Evolutionary conservation across 1,140 invertebrate genomes (phyloP), one percentile per base, ranked within the genome.

Genomic region (Apis mellifera): DNA sequence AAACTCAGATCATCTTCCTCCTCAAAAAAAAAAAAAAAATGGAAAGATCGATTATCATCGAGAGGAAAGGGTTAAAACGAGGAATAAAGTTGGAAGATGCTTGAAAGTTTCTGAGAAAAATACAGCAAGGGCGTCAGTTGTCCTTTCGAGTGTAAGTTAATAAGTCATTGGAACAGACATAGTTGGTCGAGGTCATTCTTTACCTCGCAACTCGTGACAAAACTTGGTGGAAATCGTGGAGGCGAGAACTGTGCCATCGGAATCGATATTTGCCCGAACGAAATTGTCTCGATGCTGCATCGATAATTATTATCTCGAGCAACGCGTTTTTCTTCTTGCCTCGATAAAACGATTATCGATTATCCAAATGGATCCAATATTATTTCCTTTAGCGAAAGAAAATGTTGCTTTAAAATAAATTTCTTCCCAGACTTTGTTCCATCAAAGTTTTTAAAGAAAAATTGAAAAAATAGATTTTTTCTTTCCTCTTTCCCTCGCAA

Each of bases 161-260:
- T 90, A 89, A 90, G 85, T 90, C 85, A 78, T 69, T 80, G 54
- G 70, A 60, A 69, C 66, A 73, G 84, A 82, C 81, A 3, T 32
- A 32, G 85, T 85, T 85, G 75, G 55, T 50, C 65, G 19, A 52
- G 59, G 48, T 55, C 69, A 21, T 80, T 80, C 69, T 80, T 72
- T 19, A 60, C 48, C 32, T 7, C 32, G 32, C 23, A 72, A 62
- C 55, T 79, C 55, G 12, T 65, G 50, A 71, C 72, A 48, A 69
- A 26, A 59, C 5, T 42, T 42, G 12, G n/a, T 72, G 60, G 74
- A 71, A n/a, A 62, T 42, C 48, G 74, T 73, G 77, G 55, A 75
- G 65, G 65, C 74, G 88, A 87, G 89, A 82, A 79, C 64, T 68
- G 72, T 83, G 84, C 64, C 73, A 86, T 62, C 48, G 50, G 48